Evolutionary conservation across 2,888 invertebrate genomes (phyloP).

Genomic region (Ophioninae sp.): DNA sequence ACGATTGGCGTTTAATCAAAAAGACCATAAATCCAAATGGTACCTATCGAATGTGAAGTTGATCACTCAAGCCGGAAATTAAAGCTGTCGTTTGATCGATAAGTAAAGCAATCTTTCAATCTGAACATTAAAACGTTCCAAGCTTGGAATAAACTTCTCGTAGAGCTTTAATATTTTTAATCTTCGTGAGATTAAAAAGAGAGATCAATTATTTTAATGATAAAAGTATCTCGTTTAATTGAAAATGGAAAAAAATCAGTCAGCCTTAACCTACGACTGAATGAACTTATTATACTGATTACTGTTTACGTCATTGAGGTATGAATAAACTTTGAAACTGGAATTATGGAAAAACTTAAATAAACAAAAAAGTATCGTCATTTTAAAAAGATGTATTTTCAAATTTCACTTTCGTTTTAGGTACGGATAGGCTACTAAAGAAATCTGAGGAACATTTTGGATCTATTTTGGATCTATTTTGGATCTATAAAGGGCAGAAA

Average conservation of each 20-base stretch:
- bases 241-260: background rate
- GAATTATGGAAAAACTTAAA: background rate
- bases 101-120: background rate
- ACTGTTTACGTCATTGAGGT: background rate
- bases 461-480: too few species aligned
- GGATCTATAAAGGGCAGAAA: too few species aligned
- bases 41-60: background rate
- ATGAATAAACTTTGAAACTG: background rate
- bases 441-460: too few species aligned
- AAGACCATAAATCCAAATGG: background rate
- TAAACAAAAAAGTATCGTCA: background rate
- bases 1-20: slow-evolving; percentile 10
- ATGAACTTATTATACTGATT: background rate
- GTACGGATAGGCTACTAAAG: too few species aligned
- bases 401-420: too few species aligned
- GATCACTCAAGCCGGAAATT: background rate
- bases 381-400: background rate
- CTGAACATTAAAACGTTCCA: too few species aligned
- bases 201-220: background rate
- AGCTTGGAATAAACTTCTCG: background rate
- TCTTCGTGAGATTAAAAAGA: background rate
- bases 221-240: background rate
- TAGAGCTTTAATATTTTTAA: slow-evolving; percentile 12
- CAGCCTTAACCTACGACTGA: background rate
- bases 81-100: background rate